Percentiles rank a stretch among this genome's conserved stretches.
Evolutionary conservation across 2,888 invertebrate species (phyloP).

Genomic region (Epistrophella euchroma): DNA sequence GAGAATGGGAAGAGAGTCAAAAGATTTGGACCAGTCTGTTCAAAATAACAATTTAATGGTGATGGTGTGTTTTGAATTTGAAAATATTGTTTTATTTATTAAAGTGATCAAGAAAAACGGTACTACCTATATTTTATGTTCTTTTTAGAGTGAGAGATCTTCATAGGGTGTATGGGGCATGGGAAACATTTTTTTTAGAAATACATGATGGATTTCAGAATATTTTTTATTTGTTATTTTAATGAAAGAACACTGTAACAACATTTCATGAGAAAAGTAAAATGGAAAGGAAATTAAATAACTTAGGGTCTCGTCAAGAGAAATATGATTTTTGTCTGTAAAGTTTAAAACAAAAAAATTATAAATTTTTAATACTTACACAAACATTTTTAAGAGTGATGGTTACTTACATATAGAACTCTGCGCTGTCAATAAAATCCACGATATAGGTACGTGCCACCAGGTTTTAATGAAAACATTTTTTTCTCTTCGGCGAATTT

Average conservation of each 20-base stretch:
- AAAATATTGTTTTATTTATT: slow-evolving; percentile 31
- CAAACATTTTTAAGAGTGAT: too few species aligned
- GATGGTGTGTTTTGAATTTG: slow-evolving; percentile 13
- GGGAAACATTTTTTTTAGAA: neutral
- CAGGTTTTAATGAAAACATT: too few species aligned
- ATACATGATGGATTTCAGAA: slow-evolving; percentile 5
- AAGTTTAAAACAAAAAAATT: neutral
- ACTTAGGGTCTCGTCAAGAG: neutral
- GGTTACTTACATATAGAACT: too few species aligned
- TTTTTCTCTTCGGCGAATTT: too few species aligned
- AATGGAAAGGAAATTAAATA: neutral
- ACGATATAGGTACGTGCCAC: too few species aligned
- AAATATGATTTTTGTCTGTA: neutral
- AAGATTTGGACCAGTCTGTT: slow-evolving; percentile 57
- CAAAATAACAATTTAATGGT: slow-evolving; percentile 30
- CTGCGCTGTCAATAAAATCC: too few species aligned
- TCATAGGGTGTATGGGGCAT: neutral
- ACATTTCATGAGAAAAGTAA: neutral
- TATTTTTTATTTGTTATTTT: slow-evolving; percentile 23
- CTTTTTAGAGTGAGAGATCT: neutral
- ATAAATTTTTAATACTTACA: too few species aligned
- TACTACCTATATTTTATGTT: slow-evolving; percentile 2
- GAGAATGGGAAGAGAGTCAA: slow-evolving; percentile 51
- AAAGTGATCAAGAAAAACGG: neutral
- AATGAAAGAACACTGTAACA: slow-evolving; percentile 5